Evolutionary conservation across 2,113 vertebrate species (phyloP).

Genomic region (Vireo altiloquus): DNA sequence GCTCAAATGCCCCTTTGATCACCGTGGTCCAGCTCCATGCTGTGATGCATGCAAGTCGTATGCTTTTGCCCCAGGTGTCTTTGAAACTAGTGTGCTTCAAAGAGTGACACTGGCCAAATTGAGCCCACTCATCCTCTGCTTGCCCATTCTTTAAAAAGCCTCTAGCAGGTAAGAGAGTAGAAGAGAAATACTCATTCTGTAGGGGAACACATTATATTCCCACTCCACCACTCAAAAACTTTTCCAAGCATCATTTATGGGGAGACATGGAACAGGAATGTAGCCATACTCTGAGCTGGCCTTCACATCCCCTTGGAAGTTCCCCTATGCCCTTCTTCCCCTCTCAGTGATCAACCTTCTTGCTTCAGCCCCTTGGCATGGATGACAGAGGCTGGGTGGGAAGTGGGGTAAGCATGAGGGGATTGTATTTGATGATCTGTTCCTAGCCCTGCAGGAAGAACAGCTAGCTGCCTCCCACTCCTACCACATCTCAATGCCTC

Average conservation of each 20-base stretch:
- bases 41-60: no score
- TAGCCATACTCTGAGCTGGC: background rate
- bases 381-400: background rate
- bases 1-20: background rate
- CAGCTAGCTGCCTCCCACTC: background rate
- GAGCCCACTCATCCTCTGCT: background rate
- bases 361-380: rapidly evolving
- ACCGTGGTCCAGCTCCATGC: rapidly evolving
- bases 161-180: background rate
- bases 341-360: background rate
- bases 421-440: rapidly evolving
- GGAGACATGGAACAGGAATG: background rate
- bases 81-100: background rate
- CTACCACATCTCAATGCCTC: background rate
- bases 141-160: background rate
- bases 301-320: background rate
- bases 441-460: background rate
- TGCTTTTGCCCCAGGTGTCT: background rate
- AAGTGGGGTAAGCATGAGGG: background rate
- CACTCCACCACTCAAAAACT: background rate
- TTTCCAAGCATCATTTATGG: background rate
- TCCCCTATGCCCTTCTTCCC: background rate
- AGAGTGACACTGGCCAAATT: background rate
- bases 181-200: background rate
- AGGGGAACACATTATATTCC: background rate